Conservation (phyloP, 2,113 vertebrate genomes). For the Carassius auratus region DNA sequence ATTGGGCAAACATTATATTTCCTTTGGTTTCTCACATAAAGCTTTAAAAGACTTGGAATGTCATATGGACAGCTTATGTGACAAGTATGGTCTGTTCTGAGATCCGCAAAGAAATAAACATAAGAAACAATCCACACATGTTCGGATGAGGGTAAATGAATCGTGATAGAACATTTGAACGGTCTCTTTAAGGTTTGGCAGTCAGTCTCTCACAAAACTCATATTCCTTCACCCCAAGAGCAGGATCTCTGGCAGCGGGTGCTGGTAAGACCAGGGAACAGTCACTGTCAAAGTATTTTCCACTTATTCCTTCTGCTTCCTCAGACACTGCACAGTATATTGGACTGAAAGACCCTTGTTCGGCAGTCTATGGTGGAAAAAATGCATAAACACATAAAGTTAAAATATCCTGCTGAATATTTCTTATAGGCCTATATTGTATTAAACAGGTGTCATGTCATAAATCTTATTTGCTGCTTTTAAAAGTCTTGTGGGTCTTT, state of each 20-base stretch:
- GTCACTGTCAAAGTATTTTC: slow-evolving; percentile 84
- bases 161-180: too few relatives aligned
- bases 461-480: background rate
- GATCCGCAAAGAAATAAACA: too few relatives aligned
- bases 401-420: background rate
- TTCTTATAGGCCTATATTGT: background rate
- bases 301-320: slow-evolving; percentile 78
- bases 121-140: background rate
- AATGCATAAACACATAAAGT: slow-evolving; percentile 13
- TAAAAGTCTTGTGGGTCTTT: background rate
- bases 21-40: background rate
- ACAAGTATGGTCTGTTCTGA: background rate
- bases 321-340: slow-evolving; percentile 83
- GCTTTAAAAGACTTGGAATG: background rate
- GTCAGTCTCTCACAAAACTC: slow-evolving; percentile 77
- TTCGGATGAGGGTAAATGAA: background rate
- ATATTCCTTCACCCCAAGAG: slow-evolving; percentile 79
- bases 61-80: background rate
- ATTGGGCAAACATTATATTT: background rate
- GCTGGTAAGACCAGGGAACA: slow-evolving; percentile 76
- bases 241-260: slow-evolving; percentile 68
- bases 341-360: slow-evolving; percentile 79
- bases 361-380: slow-evolving; percentile 68
- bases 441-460: background rate
- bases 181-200: background rate